Base-by-base conservation (phyloP, 2,797 vertebrate genomes). In the Tarsius wallacei region DNA sequence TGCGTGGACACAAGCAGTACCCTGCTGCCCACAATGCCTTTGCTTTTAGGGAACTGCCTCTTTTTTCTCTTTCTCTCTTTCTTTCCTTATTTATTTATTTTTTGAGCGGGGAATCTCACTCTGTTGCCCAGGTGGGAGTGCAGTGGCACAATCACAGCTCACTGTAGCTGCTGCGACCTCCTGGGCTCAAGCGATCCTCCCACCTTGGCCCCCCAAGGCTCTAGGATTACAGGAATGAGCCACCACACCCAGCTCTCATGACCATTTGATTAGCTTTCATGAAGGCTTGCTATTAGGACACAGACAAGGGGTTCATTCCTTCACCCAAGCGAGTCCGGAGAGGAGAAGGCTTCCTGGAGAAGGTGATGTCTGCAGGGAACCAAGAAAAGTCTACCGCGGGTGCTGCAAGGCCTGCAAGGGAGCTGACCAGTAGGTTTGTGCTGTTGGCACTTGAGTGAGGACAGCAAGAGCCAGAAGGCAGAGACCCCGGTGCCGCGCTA, bases 1-100 rank as follows among this genome's bases (percentile, higher is more conserved):
- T 7, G 3, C 26, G 22, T 15, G 33, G 26, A 22, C 0, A 16
- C 13, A 24, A 7, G 5, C 0, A 0, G 6, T 15, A 1, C 63
- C n/a, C 42, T 66, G 55, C 42, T 21, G 16, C 33, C 68, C 24
- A 6, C 10, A 0, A 21, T 19, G 26, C 51, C 26, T 57, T 59
- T 5, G 1, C 14, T 3, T 51, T 28, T 9, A 36, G 51, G 15
- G 17, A 76, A 55, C 0, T n/a, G 3, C 33, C 33, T 42, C 12
- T 59, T 63, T 74, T 74, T 49, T 71, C 90, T 94, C 82, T n/a
- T 2, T 51, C 33, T 42, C 12, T 59, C 57, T 74, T 49, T 71
- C 90, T 94, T 86, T 63, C 57, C 59, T 22, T 59, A 78, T 47
- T 83, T 11, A 7, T 42, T 42, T 42, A 3, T 42, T 42, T 42